phyloP scores from a whole-genome alignment of 2,113 vertebrate species.

The Lepus americanus region DNA sequence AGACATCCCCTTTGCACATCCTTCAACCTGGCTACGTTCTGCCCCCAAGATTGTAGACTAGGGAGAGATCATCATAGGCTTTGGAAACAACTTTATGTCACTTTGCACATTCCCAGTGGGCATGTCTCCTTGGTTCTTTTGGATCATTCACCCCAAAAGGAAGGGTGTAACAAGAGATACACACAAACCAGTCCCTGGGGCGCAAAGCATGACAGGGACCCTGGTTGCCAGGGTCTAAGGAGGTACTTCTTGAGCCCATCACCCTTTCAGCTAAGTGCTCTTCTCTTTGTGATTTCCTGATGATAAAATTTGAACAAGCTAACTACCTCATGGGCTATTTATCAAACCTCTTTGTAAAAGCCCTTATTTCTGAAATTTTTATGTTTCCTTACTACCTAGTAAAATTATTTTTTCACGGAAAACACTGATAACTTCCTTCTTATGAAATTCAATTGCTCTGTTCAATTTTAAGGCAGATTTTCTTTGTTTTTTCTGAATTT shows the following conservation, averaged over 20 bases:
- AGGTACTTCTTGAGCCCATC: not conserved
- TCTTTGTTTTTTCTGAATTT: not conserved
- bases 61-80: not conserved
- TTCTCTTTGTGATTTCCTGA: not conserved
- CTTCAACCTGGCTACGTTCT: not conserved
- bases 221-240: not conserved
- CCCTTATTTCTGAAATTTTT: not conserved
- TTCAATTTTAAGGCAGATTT: not conserved
- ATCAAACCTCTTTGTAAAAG: not conserved
- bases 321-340: not conserved
- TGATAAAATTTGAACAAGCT: not conserved
- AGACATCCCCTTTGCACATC: not conserved
- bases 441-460: not conserved
- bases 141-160: not conserved
- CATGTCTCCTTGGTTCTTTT: not conserved
- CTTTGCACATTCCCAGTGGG: not conserved
- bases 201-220: not conserved
- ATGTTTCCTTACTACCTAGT: not conserved
- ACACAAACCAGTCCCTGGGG: not conserved
- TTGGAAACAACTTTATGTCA: not conserved
- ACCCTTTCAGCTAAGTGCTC: not conserved
- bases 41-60: not conserved
- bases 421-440: not conserved
- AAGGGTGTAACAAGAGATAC: not conserved
- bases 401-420: conserved; percentile 26